Evolutionary conservation across 2,888 invertebrate species (phyloP), one percentile per base, ranked within the genome.

Genomic region (Meandrusa payeni): DNA sequence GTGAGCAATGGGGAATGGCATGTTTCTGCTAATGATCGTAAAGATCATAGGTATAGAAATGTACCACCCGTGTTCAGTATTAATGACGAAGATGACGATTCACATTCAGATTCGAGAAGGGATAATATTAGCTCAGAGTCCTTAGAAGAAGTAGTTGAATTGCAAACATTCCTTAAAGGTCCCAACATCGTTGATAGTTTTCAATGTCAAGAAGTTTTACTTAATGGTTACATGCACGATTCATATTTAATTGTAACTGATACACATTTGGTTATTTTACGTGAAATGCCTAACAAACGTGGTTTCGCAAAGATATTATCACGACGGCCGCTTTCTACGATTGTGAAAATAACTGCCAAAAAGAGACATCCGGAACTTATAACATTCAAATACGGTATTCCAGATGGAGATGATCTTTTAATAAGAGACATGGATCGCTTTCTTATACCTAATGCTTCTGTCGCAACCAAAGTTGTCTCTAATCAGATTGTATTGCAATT

Each of bases 281-380:
- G 97, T 31, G 94, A 95, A 64, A 87, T 95, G 50, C 90, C 92
- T 6, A 93, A 93, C 47, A 90, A 91, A 54, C 92, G 92, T 62
- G 96, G 95, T 1, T 91, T 91, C 54, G 97, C 95, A 0, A 94
- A 95, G 71, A 91, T 98, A 0, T 93, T 97, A 64, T 95, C 96
- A 0, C 91, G 95, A 49, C 91, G 98, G 41, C 95, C 96, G 0
- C 87, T 99, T 39, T 94, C 96, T 1, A 95, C 95, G 36, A 96
- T 99, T 59, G 96, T 98, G 4, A 97, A 97, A 88, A 99, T 99
- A 49, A 99, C 99, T 0, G 97, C 98, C 5, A 97, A 97, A 73
- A 97, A 97, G 74, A 92, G 94, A 42, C 95, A 96, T 72, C 98
- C 98, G 0, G 97, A 99, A 79, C 88, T 99, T 59, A 97, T 99